Evolutionary conservation across 2,888 invertebrate species (phyloP), one percentile per base, ranked within the genome.

Genomic region (Cabera pusaria): DNA sequence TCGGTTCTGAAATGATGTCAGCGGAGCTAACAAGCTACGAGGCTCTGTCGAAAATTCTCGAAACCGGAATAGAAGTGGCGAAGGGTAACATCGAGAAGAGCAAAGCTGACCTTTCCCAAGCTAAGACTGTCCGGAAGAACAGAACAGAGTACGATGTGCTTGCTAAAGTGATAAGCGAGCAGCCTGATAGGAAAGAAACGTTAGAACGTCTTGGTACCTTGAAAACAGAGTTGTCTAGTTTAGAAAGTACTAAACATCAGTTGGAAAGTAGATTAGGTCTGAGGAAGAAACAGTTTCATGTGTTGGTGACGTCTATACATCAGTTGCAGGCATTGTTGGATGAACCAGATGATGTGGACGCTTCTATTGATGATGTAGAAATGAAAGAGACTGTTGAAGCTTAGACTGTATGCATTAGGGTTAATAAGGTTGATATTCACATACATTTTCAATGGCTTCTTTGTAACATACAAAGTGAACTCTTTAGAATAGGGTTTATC

Each of bases 101-200:
- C 40, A 97, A 98, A 81, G 82, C 90, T 3, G 96, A 96, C 57
- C 79, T 97, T 3, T 92, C 93, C 22, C 91, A 95, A 63, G 97
- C 97, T 0, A 96, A 96, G 71, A 93, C 94, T 52, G 93, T 97
- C 11, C 91, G 98, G 6, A 96, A 96, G 69, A 97, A 98, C 72
- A 92, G 96, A 61, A 94, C 95, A 85, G 97, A 98, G 72, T 98
- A 98, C 82, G 97, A 98, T 86, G 93, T 97, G 5, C 68, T 98
- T 20, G 98, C 98, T 0, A 96, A 96, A 73, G 93, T 97, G 0
- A 98, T 98, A 45, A 94, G 94, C 54, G 93, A 95, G 60, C 97
- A 98, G 68, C 97, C 98, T 0, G 97, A 97, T 64, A 91, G 98
- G 53, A 94, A 94, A 61, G 94, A 95, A 49, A 96, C 95, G 0